Evolutionary conservation across 2,113 vertebrate genomes (phyloP), one percentile per base, ranked within the genome.

Genomic region (Apodemus sylvaticus): DNA sequence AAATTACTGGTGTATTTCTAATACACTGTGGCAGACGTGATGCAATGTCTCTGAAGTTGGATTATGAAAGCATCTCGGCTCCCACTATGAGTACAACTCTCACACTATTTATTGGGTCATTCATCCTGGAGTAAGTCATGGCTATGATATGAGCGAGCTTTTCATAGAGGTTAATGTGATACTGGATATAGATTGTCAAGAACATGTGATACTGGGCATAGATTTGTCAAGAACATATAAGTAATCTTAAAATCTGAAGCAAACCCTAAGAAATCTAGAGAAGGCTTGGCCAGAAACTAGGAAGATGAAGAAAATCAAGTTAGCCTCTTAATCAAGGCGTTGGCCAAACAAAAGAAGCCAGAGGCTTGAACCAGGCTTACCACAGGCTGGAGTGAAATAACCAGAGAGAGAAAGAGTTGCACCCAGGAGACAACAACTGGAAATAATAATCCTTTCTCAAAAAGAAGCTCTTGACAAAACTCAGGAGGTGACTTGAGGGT

Each of bases 381-480:
- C 7, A 5, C 45, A 13, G 24, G n/a, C 13, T 45, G 6, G 20
- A 5, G 29, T 17, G 73, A 77, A 79, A 85, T 19, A 74, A 3
- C 13, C n/a, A 53, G 68, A 74, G n/a, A 64, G 10, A 71, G 36
- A 83, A 34, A 53, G 14, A 78, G 14, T 10, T 34, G 71, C 64
- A 48, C 51, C 20, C 60, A 34, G 48, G 36, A 89, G 48, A 73
- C 5, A 48, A 51, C 48, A 7, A 11, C 17, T n/a, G 20, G 51
- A 74, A 77, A 86, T 29, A 34, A 73, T 39, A 68, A 70, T 68
- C 53, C 7, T 95, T 89, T 62, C 83, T 90, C 92, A 82, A 94
- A 95, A 51, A 82, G n/a, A 60, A 82, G 55, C 22, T 17, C 62
- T 74, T 73, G 29, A 82, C 19, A 48, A 39, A 68, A 86, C 64